Conservation (phyloP, 2,113 vertebrate species). For the Tenebrosternarchus preto region DNA sequence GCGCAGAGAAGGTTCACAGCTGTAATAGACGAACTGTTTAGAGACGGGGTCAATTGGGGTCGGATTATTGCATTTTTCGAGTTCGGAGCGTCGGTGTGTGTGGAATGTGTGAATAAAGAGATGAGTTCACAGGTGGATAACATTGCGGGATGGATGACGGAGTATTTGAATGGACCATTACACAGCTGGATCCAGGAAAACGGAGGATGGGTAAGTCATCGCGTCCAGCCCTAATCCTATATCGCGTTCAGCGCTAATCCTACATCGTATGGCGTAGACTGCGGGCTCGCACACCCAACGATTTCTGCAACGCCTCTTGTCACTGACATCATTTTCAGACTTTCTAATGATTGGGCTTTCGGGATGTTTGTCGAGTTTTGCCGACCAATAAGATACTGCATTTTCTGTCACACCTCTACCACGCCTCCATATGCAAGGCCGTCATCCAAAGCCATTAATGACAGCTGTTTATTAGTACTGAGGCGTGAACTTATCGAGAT, state of each 20-base stretch:
- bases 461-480: neutral
- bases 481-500: neutral
- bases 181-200: conserved; percentile 97
- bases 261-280: too few relatives aligned
- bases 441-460: neutral
- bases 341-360: conserved; percentile 56
- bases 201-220: conserved; percentile 92
- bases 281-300: neutral
- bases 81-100: conserved; percentile 93
- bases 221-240: neutral
- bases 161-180: conserved; percentile 93
- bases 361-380: conserved; percentile 53
- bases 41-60: conserved; percentile 97
- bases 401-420: conserved; percentile 72
- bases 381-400: conserved; percentile 57
- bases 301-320: conserved; percentile 21
- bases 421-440: conserved; percentile 37
- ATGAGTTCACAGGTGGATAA: too few relatives aligned
- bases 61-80: conserved; percentile 98
- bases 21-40: conserved; percentile 96
- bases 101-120: conserved; percentile 85
- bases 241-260: too few relatives aligned
- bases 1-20: conserved; percentile 86
- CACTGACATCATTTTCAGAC: conserved; percentile 23
- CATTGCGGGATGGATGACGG: conserved; percentile 93